Conservation (phyloP, 2,888 invertebrate genomes). For the Himalopsyche kuldschensis region DNA sequence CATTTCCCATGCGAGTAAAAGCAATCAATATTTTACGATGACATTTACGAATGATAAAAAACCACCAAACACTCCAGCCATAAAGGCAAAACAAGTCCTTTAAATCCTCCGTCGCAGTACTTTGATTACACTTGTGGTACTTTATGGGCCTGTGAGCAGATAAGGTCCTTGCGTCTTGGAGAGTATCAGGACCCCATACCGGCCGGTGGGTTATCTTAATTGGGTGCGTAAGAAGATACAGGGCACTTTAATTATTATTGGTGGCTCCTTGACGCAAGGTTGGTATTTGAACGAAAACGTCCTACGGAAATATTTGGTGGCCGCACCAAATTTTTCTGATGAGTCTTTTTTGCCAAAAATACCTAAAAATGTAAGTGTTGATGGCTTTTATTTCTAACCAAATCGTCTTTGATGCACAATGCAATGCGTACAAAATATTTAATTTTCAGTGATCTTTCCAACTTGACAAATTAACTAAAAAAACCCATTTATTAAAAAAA, state of each 20-base stretch:
- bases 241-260: slow-evolving; percentile 8
- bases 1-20: background rate
- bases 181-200: background rate
- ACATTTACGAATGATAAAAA: slow-evolving; percentile 23
- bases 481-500: too few species aligned
- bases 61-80: slow-evolving; percentile 9
- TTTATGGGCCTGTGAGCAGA: slow-evolving; percentile 16
- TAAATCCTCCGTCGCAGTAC: slow-evolving; percentile 9
- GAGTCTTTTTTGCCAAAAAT: too few species aligned
- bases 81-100: slow-evolving; percentile 19
- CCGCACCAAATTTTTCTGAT: too few species aligned
- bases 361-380: too few species aligned
- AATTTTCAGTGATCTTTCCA: too few species aligned
- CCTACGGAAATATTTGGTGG: too few species aligned
- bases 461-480: too few species aligned
- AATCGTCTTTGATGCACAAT: too few species aligned
- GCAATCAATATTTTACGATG: slow-evolving; percentile 20
- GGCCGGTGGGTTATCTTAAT: slow-evolving; percentile 9
- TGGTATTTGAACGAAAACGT: background rate
- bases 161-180: background rate
- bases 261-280: background rate
- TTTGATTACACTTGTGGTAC: slow-evolving; percentile 12
- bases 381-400: too few species aligned
- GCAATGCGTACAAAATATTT: too few species aligned
- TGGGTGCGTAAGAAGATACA: slow-evolving; percentile 4